These are phyloP conservation scores for Leptodactylus fuscus DNA, from an alignment of 2,113 vertebrate genomes.

Conservation along the genomic window DNA sequence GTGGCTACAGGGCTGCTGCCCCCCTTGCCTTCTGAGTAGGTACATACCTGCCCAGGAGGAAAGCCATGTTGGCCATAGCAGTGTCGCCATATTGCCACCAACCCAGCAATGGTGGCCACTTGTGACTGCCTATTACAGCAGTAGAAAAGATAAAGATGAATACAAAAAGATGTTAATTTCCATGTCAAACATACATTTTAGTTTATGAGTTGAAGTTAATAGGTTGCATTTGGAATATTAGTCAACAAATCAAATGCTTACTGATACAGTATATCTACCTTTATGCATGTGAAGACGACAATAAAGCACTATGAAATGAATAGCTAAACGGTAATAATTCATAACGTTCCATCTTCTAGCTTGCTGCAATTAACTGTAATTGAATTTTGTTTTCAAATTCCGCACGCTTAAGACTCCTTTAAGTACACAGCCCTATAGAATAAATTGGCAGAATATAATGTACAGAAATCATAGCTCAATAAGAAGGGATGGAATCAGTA, in stretches of 20 bases:
- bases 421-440: not conserved
- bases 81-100: no score
- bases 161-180: no score
- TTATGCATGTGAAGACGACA: not conserved
- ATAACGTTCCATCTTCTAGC: not conserved
- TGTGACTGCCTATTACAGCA: no score
- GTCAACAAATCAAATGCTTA: not conserved
- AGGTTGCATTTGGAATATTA: not conserved
- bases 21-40: no score
- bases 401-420: not conserved
- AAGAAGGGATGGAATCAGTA: not conserved
- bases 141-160: no score
- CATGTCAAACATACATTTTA: constrained; percentile 12
- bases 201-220: not conserved
- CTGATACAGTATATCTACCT: not conserved
- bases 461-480: not conserved
- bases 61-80: no score
- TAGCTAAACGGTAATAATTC: not conserved
- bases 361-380: not conserved
- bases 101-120: no score
- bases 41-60: no score
- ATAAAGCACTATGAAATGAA: not conserved
- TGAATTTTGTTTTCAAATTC: not conserved
- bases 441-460: not conserved
- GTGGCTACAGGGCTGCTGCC: no score